Base-by-base conservation (phyloP, 2,888 invertebrate genomes). In the Agrotis exclamationis region DNA sequence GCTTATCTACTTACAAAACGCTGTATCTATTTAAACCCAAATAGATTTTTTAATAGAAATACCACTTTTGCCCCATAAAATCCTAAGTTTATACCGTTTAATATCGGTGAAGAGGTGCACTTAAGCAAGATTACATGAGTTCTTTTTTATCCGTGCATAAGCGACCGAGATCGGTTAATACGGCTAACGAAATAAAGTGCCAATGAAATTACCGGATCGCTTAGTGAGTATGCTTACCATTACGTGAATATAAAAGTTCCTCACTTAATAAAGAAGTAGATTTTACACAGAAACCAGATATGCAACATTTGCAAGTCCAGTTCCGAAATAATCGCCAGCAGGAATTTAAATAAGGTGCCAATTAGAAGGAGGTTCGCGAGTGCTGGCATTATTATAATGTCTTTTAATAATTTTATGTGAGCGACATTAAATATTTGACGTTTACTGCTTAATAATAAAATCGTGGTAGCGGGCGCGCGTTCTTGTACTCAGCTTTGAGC, bases 301-400 rank as follows among this genome's bases (percentile, higher is more conserved):
- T 88, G 89, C 91, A 88, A 88, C 89, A 88, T 90, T 86, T 88
- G 88, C 85, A 84, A 87, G 86, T 88, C 90, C 88, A 86, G 91
- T 89, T 90, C 92, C 91, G 82, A 94, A 94, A 93, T 93, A 92
- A 93, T 92, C 90, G 89, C 89, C 87, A 80, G 89, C 87, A 87
- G 85, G 93, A 93, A 94, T 94, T 94, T 93, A 93, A 94, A 94
- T 94, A 94, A 93, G 92, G 92, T 92, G 93, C 93, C 94, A 95
- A 95, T 95, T 95, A 95, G 93, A 93, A 92, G 88, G 84, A 85
- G 85, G 87, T 82, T 87, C 85, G 88, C 83, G 86, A 87, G 86
- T 87, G 87, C 86, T 86, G 85, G 89, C 84, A 85, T 90, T 91
- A 90, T 90, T 89, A 88, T 90, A 88, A 90, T 89, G 87, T 87